phyloP scores from a whole-genome alignment of 2,888 invertebrate genomes.

The Rhaphigaster nebulosa region DNA sequence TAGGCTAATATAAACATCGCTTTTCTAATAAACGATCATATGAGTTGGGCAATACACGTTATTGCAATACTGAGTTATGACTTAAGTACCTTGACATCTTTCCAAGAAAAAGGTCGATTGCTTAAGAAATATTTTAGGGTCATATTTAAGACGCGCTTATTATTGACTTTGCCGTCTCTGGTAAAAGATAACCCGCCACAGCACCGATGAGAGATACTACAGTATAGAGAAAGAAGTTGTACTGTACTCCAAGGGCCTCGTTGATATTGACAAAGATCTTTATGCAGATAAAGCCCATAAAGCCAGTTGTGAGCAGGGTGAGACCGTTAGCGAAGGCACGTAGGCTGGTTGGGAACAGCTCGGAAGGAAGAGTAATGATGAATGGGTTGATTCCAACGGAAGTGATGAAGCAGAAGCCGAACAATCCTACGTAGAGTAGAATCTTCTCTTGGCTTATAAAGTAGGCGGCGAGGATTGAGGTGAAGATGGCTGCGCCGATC shows the following conservation, averaged over 20 bases:
- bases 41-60: neutral
- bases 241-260: neutral
- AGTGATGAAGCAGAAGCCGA: slow-evolving; percentile 28
- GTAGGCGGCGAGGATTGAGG: neutral
- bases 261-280: slow-evolving; percentile 11
- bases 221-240: neutral
- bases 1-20: neutral
- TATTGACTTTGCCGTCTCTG: slow-evolving; percentile 5
- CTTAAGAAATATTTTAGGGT: neutral
- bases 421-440: neutral
- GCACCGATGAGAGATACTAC: neutral
- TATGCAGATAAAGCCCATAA: neutral
- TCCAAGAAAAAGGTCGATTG: neutral
- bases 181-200: neutral
- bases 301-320: neutral
- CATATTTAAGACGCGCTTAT: neutral
- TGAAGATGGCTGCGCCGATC: slow-evolving; percentile 6
- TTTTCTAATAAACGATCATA: neutral
- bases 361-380: neutral
- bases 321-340: slow-evolving; percentile 22
- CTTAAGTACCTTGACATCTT: neutral
- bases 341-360: neutral
- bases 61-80: neutral
- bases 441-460: neutral
- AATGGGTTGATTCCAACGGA: slow-evolving; percentile 21